Base-by-base conservation (phyloP, 1,140 invertebrate genomes). In the Macrosteles quadrilineatus region DNA sequence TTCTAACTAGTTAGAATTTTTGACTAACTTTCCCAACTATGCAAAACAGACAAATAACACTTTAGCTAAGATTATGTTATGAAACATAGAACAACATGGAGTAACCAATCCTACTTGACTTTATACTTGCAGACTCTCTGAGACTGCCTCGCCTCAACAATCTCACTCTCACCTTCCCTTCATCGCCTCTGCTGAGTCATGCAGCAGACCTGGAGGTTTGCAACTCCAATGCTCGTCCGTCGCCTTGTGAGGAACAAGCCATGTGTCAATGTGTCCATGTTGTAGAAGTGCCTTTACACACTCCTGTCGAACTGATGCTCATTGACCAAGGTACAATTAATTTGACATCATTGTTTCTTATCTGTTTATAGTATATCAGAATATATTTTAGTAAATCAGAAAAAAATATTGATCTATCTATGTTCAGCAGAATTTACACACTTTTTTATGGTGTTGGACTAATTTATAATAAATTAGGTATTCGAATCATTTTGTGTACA, bases 311-410 rank as follows among this genome's bases (percentile, higher is more conserved):
- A 77, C 78, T 91, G 1, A 78, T 90, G 43, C 82, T 91, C 63
- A 82, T 89, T 29, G 87, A 91, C 81, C 85, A 88, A 86, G 89
- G 89, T 91, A 80, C n/a, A n/a, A n/a, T n/a, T n/a, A 43, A 43
- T 43, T 43, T 43, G 40, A n/a, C 40, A 43, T 43, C n/a, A 11
- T 11, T 9, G n/a, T n/a, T n/a, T n/a, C n/a, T n/a, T n/a, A n/a
- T n/a, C n/a, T n/a, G n/a, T n/a, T n/a, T n/a, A n/a, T n/a, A n/a
- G n/a, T n/a, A n/a, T n/a, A n/a, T n/a, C n/a, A n/a, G n/a, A n/a
- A n/a, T n/a, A n/a, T n/a, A n/a, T n/a, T n/a, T n/a, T n/a, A n/a
- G n/a, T n/a, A n/a, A n/a, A n/a, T n/a, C n/a, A n/a, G n/a, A n/a
- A n/a, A n/a, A n/a, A n/a, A n/a, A n/a, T n/a, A n/a, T n/a, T n/a